Percentiles rank a stretch among this genome's conserved stretches.
Conservation (phyloP, 2,888 invertebrate species). For the Parnassius glacialis region DNA sequence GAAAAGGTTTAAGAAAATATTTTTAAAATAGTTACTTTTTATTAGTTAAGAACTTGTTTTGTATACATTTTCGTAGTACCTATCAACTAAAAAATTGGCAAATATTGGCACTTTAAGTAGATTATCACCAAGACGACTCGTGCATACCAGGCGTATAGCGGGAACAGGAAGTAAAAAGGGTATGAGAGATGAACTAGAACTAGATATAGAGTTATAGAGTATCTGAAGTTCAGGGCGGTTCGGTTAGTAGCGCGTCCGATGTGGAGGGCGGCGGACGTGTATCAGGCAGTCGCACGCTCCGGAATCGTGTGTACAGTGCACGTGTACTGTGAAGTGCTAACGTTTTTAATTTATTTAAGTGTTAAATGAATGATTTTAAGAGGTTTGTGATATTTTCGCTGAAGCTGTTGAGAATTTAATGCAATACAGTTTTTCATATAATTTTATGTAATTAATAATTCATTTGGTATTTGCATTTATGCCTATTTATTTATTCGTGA, state of each 20-base stretch:
- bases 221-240: conserved; percentile 47
- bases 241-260: conserved; percentile 62
- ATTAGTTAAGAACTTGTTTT: too few species aligned
- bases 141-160: conserved; percentile 57
- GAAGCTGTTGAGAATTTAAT: not conserved
- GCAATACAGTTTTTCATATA: not conserved
- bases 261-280: conserved; percentile 55
- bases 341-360: conserved; percentile 30
- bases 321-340: conserved; percentile 36
- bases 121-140: conserved; percentile 36
- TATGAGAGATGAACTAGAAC: conserved; percentile 62
- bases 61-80: too few species aligned
- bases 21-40: too few species aligned
- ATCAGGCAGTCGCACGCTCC: conserved; percentile 29
- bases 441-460: not conserved
- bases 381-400: conserved; percentile 36
- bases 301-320: conserved; percentile 38
- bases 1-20: too few species aligned
- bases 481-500: not conserved
- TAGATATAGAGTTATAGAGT: conserved; percentile 34
- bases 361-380: conserved; percentile 34
- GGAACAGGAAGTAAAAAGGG: conserved; percentile 43
- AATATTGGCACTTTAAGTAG: conserved; percentile 26
- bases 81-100: not conserved
- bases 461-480: not conserved